Evolutionary conservation across 2,888 invertebrate genomes (phyloP), one percentile per base, ranked within the genome.

Genomic region (Dexiosoma caninum): DNA sequence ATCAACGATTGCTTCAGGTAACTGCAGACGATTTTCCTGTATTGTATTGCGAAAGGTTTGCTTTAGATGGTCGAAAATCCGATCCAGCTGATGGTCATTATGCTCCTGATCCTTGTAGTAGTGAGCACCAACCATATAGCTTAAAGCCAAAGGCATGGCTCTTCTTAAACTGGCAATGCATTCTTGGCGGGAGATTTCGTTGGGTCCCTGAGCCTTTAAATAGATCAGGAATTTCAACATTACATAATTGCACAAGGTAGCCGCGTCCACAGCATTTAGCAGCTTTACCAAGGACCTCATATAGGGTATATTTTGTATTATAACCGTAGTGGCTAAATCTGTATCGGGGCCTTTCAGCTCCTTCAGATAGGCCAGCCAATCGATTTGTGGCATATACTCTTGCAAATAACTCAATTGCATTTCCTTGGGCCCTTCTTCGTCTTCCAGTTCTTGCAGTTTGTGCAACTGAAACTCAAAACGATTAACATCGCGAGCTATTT

Each of bases 121-220:
- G 3, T 87, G 83, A 9, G 84, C 78, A 2, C 89, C 88, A 4
- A 89, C 85, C 1, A 88, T 57, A 75, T 86, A 85, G 10, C 88
- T 89, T 55, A 87, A 82, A 5, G 87, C 88, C 79, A 89, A 70
- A 0, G 89, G 89, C 89, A 89, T 89, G 35, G 86, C 86, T 7
- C 88, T 85, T 4, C 89, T 82, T 19, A 89, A 57, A 44, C 86
- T 86, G 32, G 85, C 84, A 14, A 86, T 84, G 57, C 89, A 89
- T 62, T 89, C 89, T 9, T 84, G 84, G 0, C 86, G 84, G 0
- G 86, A 85, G 0, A 86, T 87, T 75, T 87, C 88, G 1, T 86
- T 87, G 0, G 89, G 88, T 0, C 88, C 88, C 12, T 86, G 86
- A 9, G 84, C 84, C 53, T 89, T 87, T 0, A 89, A 81, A 14